phyloP scores from a whole-genome alignment of 1,140 invertebrate genomes.

The Panagrolaimus sp. region DNA sequence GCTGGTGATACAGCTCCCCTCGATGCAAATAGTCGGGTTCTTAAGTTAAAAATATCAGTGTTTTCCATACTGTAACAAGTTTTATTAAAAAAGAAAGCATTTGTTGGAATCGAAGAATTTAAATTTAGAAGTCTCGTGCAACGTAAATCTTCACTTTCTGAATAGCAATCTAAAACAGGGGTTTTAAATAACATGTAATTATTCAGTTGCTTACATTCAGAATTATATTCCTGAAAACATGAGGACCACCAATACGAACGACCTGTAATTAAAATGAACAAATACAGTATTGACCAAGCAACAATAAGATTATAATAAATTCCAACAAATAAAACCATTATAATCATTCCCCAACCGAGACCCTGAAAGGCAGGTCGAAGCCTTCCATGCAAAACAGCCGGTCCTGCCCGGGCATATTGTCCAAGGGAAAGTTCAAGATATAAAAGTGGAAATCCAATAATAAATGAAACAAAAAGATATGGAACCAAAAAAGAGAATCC shows the following conservation, averaged over 20 bases:
- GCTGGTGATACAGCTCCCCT: too few relatives aligned
- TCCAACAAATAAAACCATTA: slow-evolving; percentile 96
- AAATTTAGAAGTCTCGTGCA: background rate
- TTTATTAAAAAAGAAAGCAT: background rate
- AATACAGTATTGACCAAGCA: slow-evolving; percentile 92
- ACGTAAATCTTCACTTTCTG: background rate
- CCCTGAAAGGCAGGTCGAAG: slow-evolving; percentile 62
- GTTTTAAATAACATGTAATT: too few relatives aligned
- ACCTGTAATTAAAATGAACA: slow-evolving; percentile 65
- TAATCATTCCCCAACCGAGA: slow-evolving; percentile 86
- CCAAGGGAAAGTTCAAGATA: slow-evolving; percentile 91
- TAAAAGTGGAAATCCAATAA: slow-evolving; percentile 91
- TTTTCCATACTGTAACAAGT: slow-evolving; percentile 1
- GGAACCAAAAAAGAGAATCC: slow-evolving; percentile 31
- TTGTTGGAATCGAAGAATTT: slow-evolving; percentile 9
- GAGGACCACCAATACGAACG: slow-evolving; percentile 16
- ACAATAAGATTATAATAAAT: slow-evolving; percentile 94
- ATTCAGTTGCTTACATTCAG: slow-evolving; percentile 15
- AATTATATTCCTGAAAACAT: slow-evolving; percentile 21
- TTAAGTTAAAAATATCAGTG: background rate
- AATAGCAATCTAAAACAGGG: background rate
- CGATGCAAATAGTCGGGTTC: too few relatives aligned
- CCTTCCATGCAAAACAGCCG: slow-evolving; percentile 90
- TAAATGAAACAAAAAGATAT: slow-evolving; percentile 23
- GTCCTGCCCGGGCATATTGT: slow-evolving; percentile 90